Evolutionary conservation across 2,888 invertebrate species (phyloP).

Genomic region (Drosophila falleni): DNA sequence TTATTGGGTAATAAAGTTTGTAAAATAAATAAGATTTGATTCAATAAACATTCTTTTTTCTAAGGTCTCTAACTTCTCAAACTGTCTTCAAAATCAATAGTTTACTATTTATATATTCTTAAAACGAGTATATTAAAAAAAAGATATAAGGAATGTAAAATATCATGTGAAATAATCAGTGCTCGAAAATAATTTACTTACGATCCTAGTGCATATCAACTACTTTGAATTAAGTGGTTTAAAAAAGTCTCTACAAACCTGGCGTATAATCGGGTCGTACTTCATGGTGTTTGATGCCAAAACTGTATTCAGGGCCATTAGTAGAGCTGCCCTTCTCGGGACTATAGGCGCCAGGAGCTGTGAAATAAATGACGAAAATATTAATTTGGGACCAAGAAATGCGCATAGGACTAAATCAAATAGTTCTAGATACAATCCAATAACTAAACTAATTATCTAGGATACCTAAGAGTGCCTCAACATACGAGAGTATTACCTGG

Average conservation of each 20-base stretch:
- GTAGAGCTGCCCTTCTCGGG: slow-evolving; percentile 87
- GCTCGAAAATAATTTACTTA: background rate
- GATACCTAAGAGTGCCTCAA: slow-evolving; percentile 38
- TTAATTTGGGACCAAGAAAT: background rate
- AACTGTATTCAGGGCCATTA: slow-evolving; percentile 80
- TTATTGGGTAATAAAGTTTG: too few species aligned
- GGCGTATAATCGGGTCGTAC: slow-evolving; percentile 78
- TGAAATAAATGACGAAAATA: slow-evolving; percentile 29
- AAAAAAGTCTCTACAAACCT: slow-evolving; percentile 67
- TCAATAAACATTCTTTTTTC: too few species aligned
- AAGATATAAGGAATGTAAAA: too few species aligned
- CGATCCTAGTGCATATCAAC: too few species aligned
- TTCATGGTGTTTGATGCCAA: slow-evolving; percentile 86
- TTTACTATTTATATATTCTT: too few species aligned
- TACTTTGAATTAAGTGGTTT: background rate
- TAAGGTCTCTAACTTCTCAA: too few species aligned
- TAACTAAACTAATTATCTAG: slow-evolving; percentile 36
- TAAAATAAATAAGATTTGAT: too few species aligned
- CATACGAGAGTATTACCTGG: slow-evolving; percentile 78
- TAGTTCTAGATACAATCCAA: slow-evolving; percentile 22
- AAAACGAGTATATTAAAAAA: too few species aligned
- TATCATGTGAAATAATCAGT: too few species aligned
- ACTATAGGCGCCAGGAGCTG: slow-evolving; percentile 85
- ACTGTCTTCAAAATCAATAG: too few species aligned
- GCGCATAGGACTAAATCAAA: background rate